Evolutionary conservation across 2,888 invertebrate species (phyloP).

Genomic region (Laothoe populi): DNA sequence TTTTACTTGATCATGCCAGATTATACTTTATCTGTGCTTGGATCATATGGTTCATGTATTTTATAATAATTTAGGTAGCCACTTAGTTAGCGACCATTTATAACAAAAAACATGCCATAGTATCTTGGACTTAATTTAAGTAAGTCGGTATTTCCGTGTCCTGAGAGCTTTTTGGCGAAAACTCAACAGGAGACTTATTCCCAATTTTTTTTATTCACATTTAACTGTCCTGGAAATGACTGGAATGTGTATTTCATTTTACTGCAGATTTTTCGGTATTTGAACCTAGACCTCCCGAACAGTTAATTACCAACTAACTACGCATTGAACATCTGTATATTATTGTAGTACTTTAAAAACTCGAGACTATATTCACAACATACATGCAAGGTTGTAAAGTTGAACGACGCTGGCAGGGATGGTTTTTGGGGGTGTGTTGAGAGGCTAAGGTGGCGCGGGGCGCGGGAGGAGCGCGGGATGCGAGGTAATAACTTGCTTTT

Average conservation of each 20-base stretch:
- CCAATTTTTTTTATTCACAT: no score
- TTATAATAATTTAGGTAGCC: no score
- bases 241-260: background rate
- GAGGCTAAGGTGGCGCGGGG: conserved; percentile 14
- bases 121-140: no score
- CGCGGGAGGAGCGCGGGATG: conserved; percentile 22
- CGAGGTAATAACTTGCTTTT: conserved; percentile 40
- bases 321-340: background rate
- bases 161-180: no score
- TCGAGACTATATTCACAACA: background rate
- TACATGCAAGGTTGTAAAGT: conserved; percentile 26
- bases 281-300: background rate
- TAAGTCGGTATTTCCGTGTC: no score
- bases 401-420: conserved; percentile 23
- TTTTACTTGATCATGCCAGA: background rate
- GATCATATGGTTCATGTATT: background rate
- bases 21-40: background rate
- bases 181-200: no score
- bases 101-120: no score
- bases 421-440: conserved; percentile 32
- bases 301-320: background rate
- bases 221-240: no score
- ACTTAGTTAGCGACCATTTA: no score
- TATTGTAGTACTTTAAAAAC: conserved; percentile 13
- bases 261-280: background rate